A percentile compares a stretch with the other conserved stretches of the same genome.
Evolutionary conservation across 2,888 invertebrate species (phyloP).

Genomic region (Rhopalosiphum nymphaeae): DNA sequence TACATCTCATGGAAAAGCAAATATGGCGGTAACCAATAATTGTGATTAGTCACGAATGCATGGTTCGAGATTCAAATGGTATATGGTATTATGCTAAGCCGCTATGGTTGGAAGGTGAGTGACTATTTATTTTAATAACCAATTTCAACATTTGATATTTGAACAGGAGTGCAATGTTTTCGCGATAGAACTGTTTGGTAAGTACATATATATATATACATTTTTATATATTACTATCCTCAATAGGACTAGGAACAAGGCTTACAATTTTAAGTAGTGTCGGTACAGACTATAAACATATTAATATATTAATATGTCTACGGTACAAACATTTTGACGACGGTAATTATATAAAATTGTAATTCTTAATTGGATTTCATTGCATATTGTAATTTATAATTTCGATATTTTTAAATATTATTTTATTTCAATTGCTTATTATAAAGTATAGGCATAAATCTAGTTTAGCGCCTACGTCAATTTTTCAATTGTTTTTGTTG

Average conservation of each 20-base stretch:
- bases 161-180: background rate
- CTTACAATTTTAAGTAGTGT: background rate
- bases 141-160: background rate
- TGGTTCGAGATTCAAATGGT: background rate
- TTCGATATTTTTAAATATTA: too few relatives aligned
- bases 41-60: background rate
- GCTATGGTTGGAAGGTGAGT: background rate
- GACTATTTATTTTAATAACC: background rate
- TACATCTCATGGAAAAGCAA: background rate
- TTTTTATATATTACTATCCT: background rate
- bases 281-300: too few relatives aligned
- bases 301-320: too few relatives aligned
- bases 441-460: too few relatives aligned
- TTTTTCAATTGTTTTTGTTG: too few relatives aligned
- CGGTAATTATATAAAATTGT: too few relatives aligned
- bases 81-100: background rate
- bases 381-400: too few relatives aligned
- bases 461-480: too few relatives aligned
- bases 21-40: background rate
- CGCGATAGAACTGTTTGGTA: background rate
- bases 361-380: too few relatives aligned
- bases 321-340: too few relatives aligned
- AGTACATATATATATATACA: background rate
- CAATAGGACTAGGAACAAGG: background rate
- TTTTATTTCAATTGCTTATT: too few relatives aligned